Percentiles rank a stretch among this genome's conserved stretches.
These are phyloP conservation scores for Tympanuchus pallidicinctus DNA, from an alignment of 2,113 vertebrate species.

Conservation along the genomic window DNA sequence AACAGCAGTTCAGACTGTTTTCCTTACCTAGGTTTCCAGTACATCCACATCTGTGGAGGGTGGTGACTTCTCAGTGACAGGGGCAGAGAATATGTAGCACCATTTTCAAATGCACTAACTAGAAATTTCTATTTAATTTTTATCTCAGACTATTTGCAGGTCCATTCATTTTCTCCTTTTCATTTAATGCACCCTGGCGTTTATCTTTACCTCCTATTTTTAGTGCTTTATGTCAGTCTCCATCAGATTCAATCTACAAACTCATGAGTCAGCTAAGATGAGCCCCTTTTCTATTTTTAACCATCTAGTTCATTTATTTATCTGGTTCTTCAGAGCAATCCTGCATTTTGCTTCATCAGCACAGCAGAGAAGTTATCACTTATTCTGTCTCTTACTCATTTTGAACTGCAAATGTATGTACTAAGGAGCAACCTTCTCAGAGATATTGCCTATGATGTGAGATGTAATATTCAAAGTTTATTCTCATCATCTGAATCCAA, in stretches of 20 bases:
- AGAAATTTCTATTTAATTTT: not conserved
- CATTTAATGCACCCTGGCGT: not conserved
- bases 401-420: constrained; percentile 2
- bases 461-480: not conserved
- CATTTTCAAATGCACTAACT: not conserved
- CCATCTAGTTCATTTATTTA: constrained; percentile 25
- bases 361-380: not conserved
- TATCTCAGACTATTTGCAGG: not conserved
- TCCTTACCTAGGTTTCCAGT: not conserved
- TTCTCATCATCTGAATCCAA: not conserved
- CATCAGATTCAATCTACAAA: not conserved
- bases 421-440: not conserved
- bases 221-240: not conserved
- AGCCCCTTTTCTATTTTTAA: constrained; percentile 6
- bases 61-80: not conserved
- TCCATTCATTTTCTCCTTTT: not conserved
- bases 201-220: not conserved
- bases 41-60: not conserved
- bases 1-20: not conserved
- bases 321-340: constrained; percentile 5
- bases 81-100: not conserved
- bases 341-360: constrained; percentile 50
- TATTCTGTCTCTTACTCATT: constrained; percentile 3
- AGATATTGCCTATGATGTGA: constrained; percentile 5
- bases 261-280: not conserved